A percentile compares a stretch with the other conserved stretches of the same genome.
Conservation (phyloP, 2,113 vertebrate species). For the Triplophysa dalaica region DNA sequence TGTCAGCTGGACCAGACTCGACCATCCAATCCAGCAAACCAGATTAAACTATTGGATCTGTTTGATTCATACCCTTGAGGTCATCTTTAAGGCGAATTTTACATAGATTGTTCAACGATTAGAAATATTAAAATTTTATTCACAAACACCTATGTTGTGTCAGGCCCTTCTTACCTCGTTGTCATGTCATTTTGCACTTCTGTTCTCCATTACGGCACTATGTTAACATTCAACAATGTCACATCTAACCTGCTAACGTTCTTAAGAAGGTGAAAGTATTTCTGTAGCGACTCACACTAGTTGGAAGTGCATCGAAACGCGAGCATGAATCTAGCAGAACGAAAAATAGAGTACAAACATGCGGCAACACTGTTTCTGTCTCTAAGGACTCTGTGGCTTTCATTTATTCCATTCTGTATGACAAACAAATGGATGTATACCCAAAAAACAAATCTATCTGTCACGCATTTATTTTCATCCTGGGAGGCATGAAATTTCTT, state of each 20-base stretch:
- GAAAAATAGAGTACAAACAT: not conserved
- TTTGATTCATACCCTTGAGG: no score
- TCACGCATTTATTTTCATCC: conserved; percentile 12
- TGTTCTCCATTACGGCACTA: not conserved
- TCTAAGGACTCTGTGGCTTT: conserved; percentile 6
- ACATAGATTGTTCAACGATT: no score
- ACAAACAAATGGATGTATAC: conserved; percentile 22
- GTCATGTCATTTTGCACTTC: not conserved
- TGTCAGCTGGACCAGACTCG: no score
- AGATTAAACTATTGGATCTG: no score
- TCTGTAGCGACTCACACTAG: not conserved
- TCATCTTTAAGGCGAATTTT: no score
- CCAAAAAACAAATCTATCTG: not conserved
- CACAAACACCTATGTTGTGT: no score
- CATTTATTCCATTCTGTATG: not conserved
- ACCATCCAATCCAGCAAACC: no score
- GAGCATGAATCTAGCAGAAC: not conserved
- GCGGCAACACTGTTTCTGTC: not conserved
- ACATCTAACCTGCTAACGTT: not conserved
- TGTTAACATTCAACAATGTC: not conserved
- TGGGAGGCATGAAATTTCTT: conserved; percentile 34
- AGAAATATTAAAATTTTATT: no score
- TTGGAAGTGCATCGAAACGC: conserved; percentile 1
- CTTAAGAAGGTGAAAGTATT: not conserved
- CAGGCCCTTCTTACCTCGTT: not conserved